Evolutionary conservation across 2,797 vertebrate species (phyloP).

Genomic region (Vireo griseus): DNA sequence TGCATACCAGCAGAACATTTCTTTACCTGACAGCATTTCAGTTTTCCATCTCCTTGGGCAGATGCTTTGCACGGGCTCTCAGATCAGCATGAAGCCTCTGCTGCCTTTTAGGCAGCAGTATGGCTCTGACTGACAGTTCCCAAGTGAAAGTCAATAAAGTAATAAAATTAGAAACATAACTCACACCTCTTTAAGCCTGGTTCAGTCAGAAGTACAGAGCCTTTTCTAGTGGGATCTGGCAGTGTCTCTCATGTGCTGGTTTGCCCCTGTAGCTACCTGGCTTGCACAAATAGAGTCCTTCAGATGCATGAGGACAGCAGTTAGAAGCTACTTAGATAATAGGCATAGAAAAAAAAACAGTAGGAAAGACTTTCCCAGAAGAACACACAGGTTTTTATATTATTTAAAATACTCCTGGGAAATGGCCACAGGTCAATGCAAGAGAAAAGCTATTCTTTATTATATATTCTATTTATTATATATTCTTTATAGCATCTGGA

Average conservation of each 20-base stretch:
- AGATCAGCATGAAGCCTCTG: background rate
- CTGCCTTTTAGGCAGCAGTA: background rate
- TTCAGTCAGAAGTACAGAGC: background rate
- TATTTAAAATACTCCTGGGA: background rate
- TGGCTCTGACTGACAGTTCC: background rate
- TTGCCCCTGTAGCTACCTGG: background rate
- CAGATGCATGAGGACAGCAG: background rate
- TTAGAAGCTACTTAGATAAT: background rate
- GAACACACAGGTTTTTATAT: background rate
- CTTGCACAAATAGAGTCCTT: background rate
- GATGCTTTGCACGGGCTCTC: accelerated
- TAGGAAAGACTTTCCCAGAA: background rate
- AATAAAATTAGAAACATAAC: background rate
- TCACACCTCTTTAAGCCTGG: background rate
- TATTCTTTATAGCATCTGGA: background rate
- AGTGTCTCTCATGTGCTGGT: background rate
- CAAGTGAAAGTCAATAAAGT: background rate
- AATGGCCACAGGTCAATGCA: background rate
- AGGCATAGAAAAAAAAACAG: background rate
- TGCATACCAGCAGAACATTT: background rate
- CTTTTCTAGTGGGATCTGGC: background rate
- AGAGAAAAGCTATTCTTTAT: background rate
- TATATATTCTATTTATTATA: background rate
- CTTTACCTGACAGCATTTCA: background rate
- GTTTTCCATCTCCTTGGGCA: background rate